phyloP scores from a whole-genome alignment of 2,113 vertebrate genomes.

The Oncorhynchus gorbuscha region DNA sequence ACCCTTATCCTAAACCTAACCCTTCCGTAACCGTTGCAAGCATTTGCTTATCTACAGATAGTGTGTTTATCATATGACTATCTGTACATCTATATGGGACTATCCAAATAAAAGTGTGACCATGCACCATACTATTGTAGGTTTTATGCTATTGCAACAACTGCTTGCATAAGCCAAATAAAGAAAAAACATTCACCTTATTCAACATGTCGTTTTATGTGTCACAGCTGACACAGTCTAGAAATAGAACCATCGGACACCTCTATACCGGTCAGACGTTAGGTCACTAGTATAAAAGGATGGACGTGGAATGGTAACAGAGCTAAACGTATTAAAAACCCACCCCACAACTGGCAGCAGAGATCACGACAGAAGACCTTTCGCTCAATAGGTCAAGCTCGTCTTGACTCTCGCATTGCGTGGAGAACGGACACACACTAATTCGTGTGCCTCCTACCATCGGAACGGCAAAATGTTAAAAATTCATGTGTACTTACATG shows the following conservation, averaged over 20 bases:
- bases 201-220: constrained; percentile 19
- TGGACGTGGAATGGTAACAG: constrained; percentile 35
- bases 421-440: background rate
- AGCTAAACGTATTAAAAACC: constrained; percentile 18
- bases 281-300: constrained; percentile 39
- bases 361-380: background rate
- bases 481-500: background rate
- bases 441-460: constrained; percentile 30
- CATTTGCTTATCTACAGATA: too few species aligned
- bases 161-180: background rate
- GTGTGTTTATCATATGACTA: too few species aligned
- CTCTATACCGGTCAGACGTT: constrained; percentile 55
- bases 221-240: constrained; percentile 53
- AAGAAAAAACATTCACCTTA: constrained; percentile 14
- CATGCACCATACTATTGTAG: too few species aligned
- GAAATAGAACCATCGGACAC: constrained; percentile 55
- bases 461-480: constrained; percentile 42
- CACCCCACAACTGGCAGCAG: background rate
- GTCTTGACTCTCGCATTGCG: constrained; percentile 40
- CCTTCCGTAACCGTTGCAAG: too few species aligned
- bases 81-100: too few species aligned
- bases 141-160: background rate
- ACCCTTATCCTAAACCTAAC: too few species aligned
- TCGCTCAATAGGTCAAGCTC: constrained; percentile 56
- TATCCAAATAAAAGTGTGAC: too few species aligned